Conservation (phyloP, 2,797 vertebrate species). For the Micrastur ruficollis region DNA sequence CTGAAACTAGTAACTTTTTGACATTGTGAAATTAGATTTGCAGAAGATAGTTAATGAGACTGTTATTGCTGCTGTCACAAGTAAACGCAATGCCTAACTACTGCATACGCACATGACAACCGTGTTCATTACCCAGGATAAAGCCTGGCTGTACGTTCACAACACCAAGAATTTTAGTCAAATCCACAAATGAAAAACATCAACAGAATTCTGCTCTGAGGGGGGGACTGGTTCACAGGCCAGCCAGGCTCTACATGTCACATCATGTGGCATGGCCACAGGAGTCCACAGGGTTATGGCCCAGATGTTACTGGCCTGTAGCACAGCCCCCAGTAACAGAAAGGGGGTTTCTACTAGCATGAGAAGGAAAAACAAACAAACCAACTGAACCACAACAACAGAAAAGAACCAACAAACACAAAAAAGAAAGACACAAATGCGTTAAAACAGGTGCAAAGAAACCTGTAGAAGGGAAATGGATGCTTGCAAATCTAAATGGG, state of each 20-base stretch:
- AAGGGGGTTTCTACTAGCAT: neutral
- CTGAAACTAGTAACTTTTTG: conserved; percentile 35
- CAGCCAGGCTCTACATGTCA: neutral
- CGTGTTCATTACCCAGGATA: neutral
- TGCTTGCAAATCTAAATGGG: neutral
- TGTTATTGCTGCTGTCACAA: neutral
- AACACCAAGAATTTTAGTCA: neutral
- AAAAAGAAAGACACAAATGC: neutral
- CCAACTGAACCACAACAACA: neutral
- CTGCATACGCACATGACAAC: neutral
- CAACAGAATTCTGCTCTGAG: neutral
- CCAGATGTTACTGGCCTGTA: neutral
- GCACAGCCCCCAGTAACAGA: neutral
- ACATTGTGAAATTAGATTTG: neutral
- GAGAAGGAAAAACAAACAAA: neutral
- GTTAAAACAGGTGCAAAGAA: neutral
- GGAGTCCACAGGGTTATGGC: neutral
- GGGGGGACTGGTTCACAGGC: neutral
- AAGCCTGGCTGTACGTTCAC: neutral
- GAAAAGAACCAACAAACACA: neutral
- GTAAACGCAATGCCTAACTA: neutral
- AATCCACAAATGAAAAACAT: neutral
- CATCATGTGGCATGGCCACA: fast-evolving
- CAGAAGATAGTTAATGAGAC: conserved; percentile 1
- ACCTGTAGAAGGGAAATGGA: neutral